Base-by-base conservation (phyloP, 2,888 invertebrate species). In the Drosophila mayaguana region DNA sequence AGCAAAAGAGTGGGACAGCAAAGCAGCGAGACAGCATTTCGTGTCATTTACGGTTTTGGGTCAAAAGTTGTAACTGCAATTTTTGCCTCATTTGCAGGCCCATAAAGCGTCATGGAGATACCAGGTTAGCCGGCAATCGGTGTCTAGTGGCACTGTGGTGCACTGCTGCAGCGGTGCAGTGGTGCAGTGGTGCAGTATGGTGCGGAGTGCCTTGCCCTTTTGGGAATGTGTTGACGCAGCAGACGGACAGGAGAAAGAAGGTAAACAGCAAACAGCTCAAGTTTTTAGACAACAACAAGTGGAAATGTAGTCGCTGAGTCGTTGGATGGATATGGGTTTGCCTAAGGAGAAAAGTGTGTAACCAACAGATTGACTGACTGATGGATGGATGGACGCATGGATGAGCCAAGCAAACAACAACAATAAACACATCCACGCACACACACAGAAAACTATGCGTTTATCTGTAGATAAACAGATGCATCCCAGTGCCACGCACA, bases 171-270 rank as follows among this genome's bases (percentile, higher is more conserved):
- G 63, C 11, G 18, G 6, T 43, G 34, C 51, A 22, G 50, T 16
- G 38, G 38, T 38, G 38, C 38, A 38, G 38, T 18, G 63, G 50
- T 57, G 57, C 45, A 18, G 65, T 51, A 65, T 56, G 63, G 68
- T 51, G 74, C 56, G 61, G 68, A 83, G 87, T 84, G 84, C 84
- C 84, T 86, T 84, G 84, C 84, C 84, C 88, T 88, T 88, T 88
- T 57, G 83, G 72, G 83, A 72, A 86, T 88, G 81, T 75, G 80
- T 70, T 77, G 80, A 77, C 76, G 77, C 65, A 76, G 63, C 42
- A 36, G 72, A 78, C 57, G 42, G 61, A 56, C 45, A 54, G 66
- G 63, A 59, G 54, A 73, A 75, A 75, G 66, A 88, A 80, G 79
- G 83, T 75, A 84, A 86, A 84, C 66, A 84, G 70, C 70, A 80